phyloP scores from a whole-genome alignment of 2,888 invertebrate species.

The Napeogenes inachia region DNA sequence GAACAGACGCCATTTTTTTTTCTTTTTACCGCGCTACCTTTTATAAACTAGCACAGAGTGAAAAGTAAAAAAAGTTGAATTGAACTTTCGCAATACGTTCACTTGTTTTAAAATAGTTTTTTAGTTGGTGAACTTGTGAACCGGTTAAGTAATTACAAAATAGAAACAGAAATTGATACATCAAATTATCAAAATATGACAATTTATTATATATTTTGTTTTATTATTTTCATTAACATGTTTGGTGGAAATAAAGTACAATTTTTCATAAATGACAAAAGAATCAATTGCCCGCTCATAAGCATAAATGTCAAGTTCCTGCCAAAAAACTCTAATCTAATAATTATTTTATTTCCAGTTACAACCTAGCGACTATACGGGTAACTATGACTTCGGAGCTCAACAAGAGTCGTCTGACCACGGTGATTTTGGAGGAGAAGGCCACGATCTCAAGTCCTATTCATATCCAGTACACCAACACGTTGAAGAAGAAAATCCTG shows the following conservation, averaged over 20 bases:
- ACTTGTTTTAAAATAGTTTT: conserved; percentile 14
- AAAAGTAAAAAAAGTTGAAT: conserved; percentile 25
- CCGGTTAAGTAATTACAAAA: no score
- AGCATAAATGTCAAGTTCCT: background rate
- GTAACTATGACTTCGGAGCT: conserved; percentile 43
- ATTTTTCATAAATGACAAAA: no score
- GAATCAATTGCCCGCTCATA: no score
- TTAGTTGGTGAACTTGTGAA: no score
- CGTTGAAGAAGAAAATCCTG: conserved; percentile 82
- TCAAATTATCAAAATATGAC: no score
- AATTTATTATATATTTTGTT: no score
- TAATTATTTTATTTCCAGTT: conserved; percentile 38
- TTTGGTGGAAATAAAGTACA: no score
- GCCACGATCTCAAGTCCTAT: conserved; percentile 59
- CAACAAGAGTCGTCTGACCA: conserved; percentile 36
- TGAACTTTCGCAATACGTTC: conserved; percentile 26
- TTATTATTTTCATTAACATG: no score
- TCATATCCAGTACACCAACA: conserved; percentile 80
- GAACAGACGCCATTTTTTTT: conserved; percentile 31
- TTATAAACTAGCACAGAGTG: conserved; percentile 26
- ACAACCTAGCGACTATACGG: conserved; percentile 60
- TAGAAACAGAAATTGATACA: no score
- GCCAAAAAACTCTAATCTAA: conserved; percentile 23
- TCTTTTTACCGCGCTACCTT: conserved; percentile 23
- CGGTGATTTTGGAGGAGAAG: conserved; percentile 52